phyloP scores from a whole-genome alignment of 2,113 vertebrate species.

The Oryzias celebensis region DNA sequence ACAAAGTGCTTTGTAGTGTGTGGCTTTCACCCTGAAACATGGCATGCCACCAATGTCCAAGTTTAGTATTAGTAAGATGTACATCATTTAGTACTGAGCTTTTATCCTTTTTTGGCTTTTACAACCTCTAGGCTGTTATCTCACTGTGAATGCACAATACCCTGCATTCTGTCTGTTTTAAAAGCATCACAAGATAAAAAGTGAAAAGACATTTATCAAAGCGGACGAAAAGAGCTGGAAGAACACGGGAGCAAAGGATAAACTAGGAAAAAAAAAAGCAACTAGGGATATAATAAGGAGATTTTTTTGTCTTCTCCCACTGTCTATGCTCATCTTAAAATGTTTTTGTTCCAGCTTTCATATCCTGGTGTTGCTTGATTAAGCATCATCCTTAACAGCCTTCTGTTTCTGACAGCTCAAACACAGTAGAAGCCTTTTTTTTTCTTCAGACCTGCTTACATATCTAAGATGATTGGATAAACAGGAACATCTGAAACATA shows the following conservation, averaged over 20 bases:
- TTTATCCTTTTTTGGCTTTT: background rate
- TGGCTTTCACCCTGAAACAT: conserved; percentile 24
- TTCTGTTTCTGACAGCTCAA: conserved; percentile 57
- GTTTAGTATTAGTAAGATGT: conserved; percentile 6
- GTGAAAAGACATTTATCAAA: conserved; percentile 2
- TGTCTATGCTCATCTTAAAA: too few species aligned
- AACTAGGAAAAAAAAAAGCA: background rate
- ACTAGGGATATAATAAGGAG: background rate
- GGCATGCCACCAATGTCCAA: conserved; percentile 6
- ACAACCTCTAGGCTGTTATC: conserved; percentile 8
- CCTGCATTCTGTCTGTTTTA: background rate
- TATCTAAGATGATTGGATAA: background rate
- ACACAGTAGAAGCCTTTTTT: background rate
- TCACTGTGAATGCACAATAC: background rate
- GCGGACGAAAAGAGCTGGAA: conserved; percentile 8
- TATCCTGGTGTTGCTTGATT: conserved; percentile 55
- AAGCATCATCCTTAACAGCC: conserved; percentile 29
- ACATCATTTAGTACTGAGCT: conserved; percentile 4
- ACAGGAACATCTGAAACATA: conserved; percentile 8
- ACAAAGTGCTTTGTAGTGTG: background rate
- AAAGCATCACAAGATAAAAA: background rate
- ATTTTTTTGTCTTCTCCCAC: background rate
- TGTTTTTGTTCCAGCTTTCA: conserved; percentile 57
- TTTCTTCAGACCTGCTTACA: background rate
- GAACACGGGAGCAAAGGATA: background rate